phyloP scores from a whole-genome alignment of 1,140 invertebrate genomes.

The Hylyphantes graminicola region DNA sequence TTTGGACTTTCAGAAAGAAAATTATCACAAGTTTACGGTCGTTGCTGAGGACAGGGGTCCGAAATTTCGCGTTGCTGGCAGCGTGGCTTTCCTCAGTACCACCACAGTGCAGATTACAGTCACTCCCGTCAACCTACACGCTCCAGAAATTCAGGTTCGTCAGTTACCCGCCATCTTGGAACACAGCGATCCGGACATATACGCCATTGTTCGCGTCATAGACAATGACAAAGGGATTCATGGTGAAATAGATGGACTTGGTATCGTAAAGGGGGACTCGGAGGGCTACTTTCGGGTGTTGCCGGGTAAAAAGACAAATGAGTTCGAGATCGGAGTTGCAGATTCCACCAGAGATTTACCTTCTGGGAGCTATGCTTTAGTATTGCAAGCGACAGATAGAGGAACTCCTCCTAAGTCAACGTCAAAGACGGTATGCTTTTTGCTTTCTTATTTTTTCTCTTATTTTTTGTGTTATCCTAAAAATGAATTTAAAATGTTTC shows the following conservation, averaged over 20 bases:
- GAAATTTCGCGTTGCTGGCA: conserved; percentile 70
- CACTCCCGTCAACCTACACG: conserved; percentile 84
- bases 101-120: conserved; percentile 82
- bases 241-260: conserved; percentile 84
- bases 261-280: conserved; percentile 88
- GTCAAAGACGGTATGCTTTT: conserved; percentile 37
- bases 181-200: conserved; percentile 74
- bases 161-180: conserved; percentile 45
- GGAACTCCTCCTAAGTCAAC: conserved; percentile 55
- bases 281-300: conserved; percentile 86
- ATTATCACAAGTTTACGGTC: conserved; percentile 74
- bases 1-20: conserved; percentile 67
- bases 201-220: conserved; percentile 86
- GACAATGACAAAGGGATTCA: conserved; percentile 81
- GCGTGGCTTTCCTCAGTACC: conserved; percentile 69
- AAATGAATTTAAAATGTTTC: too few relatives aligned
- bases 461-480: too few relatives aligned
- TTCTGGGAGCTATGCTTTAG: conserved; percentile 49
- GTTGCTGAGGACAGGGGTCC: conserved; percentile 85
- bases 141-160: conserved; percentile 71
- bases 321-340: conserved; percentile 68
- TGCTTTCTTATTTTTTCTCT: too few relatives aligned
- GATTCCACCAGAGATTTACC: conserved; percentile 44
- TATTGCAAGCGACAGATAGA: conserved; percentile 45
- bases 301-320: conserved; percentile 62